These are phyloP conservation scores for Folsomia candida DNA, from an alignment of 2,888 invertebrate genomes.

Conservation along the genomic window DNA sequence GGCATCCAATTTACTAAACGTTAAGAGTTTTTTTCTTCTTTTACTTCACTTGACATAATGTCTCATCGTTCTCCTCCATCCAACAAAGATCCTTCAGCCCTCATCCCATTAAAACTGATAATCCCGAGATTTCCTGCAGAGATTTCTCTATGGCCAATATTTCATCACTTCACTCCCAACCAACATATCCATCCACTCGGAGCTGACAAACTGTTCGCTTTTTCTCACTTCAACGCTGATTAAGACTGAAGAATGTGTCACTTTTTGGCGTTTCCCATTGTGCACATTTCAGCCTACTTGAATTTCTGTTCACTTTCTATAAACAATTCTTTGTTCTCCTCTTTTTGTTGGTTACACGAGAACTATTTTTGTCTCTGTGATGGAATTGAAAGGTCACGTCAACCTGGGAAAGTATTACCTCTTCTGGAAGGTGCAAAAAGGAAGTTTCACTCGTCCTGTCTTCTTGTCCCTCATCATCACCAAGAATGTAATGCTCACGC, in stretches of 20 bases:
- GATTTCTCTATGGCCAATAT: background rate
- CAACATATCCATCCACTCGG: background rate
- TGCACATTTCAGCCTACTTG: background rate
- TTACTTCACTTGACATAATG: background rate
- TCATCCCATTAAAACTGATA: constrained; percentile 4
- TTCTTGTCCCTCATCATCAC: background rate
- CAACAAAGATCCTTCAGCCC: background rate
- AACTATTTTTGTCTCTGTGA: background rate
- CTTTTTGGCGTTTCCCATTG: background rate
- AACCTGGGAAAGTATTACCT: background rate
- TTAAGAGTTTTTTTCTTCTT: background rate
- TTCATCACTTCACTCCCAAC: background rate
- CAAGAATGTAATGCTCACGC: background rate
- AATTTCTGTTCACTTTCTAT: background rate
- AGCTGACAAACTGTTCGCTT: background rate
- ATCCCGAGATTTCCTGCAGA: background rate
- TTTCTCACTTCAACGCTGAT: background rate
- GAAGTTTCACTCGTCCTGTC: background rate
- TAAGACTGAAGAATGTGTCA: background rate
- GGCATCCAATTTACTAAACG: background rate
- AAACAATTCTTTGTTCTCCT: background rate
- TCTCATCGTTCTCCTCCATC: background rate
- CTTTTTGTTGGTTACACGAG: no score
- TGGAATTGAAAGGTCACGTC: background rate
- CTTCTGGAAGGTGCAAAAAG: no score